These are phyloP conservation scores for Tetranychus piercei DNA, from an alignment of 2,888 invertebrate species.

Conservation along the genomic window DNA sequence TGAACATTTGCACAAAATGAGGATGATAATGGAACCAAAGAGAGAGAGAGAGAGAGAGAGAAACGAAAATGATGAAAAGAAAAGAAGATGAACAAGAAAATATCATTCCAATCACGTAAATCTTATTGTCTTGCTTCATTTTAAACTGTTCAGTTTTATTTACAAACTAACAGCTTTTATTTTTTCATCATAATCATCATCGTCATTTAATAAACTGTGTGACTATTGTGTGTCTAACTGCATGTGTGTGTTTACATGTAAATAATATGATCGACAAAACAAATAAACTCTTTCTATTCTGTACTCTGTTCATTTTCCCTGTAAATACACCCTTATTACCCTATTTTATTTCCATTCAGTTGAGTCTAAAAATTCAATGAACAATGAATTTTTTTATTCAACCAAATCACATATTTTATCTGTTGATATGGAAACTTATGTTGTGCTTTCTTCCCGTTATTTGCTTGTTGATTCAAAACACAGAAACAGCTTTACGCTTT, in stretches of 20 bases:
- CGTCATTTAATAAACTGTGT: not conserved
- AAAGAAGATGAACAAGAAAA: not conserved
- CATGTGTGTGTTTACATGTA: not conserved
- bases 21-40: not conserved
- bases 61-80: not conserved
- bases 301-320: not conserved
- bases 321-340: not conserved
- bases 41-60: slow-evolving; percentile 13
- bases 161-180: not conserved
- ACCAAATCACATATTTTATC: too few species aligned
- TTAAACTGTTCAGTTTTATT: not conserved
- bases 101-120: not conserved
- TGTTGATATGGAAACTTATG: too few species aligned
- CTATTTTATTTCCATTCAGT: not conserved
- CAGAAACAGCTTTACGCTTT: too few species aligned
- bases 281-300: not conserved
- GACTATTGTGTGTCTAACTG: not conserved
- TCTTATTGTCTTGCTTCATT: not conserved
- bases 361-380: too few species aligned
- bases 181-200: not conserved
- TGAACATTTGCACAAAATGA: not conserved
- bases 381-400: too few species aligned
- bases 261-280: not conserved
- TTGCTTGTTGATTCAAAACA: too few species aligned
- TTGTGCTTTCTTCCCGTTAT: too few species aligned